A percentile compares a stretch with the other conserved stretches of the same genome.
Evolutionary conservation across 2,888 invertebrate genomes (phyloP).

Genomic region (Rhagophthalmus giganteus): DNA sequence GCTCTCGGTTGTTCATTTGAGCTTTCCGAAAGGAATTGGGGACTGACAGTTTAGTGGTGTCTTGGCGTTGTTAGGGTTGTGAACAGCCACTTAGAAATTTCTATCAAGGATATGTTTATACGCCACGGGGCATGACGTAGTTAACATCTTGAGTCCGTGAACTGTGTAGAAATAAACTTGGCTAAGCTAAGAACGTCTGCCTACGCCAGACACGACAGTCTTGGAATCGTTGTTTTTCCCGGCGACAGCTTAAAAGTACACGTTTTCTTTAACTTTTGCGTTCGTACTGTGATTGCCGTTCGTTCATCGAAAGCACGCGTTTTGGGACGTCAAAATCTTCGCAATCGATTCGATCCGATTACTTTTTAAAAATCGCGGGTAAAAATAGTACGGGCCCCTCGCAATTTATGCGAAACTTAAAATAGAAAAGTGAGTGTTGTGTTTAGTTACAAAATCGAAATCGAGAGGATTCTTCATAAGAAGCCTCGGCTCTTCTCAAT

Average conservation of each 20-base stretch:
- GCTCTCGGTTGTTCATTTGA: no score
- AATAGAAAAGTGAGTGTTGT: slow-evolving; percentile 22
- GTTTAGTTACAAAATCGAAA: slow-evolving; percentile 15
- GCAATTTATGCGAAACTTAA: slow-evolving; percentile 21
- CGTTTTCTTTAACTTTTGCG: slow-evolving; percentile 5
- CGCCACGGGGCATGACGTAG: slow-evolving; percentile 28
- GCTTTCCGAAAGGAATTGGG: no score
- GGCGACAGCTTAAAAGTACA: slow-evolving; percentile 13
- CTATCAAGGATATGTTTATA: slow-evolving; percentile 28
- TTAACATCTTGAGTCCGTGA: slow-evolving; percentile 29
- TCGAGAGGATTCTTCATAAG: slow-evolving; percentile 1
- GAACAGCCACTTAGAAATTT: slow-evolving; percentile 6
- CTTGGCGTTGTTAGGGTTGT: background rate
- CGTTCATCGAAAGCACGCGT: slow-evolving; percentile 2
- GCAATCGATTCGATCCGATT: no score
- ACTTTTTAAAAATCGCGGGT: slow-evolving; percentile 6
- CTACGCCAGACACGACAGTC: slow-evolving; percentile 31
- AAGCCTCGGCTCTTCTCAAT: slow-evolving; percentile 12
- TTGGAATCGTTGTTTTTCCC: slow-evolving; percentile 28
- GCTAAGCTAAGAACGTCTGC: slow-evolving; percentile 31
- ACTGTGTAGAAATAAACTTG: slow-evolving; percentile 34
- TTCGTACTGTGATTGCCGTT: slow-evolving; percentile 2
- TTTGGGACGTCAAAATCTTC: no score
- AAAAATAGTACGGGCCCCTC: slow-evolving; percentile 8
- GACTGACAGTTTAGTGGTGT: background rate